Base-by-base conservation (phyloP, 2,113 vertebrate species). In the Opisthocomus hoazin region DNA sequence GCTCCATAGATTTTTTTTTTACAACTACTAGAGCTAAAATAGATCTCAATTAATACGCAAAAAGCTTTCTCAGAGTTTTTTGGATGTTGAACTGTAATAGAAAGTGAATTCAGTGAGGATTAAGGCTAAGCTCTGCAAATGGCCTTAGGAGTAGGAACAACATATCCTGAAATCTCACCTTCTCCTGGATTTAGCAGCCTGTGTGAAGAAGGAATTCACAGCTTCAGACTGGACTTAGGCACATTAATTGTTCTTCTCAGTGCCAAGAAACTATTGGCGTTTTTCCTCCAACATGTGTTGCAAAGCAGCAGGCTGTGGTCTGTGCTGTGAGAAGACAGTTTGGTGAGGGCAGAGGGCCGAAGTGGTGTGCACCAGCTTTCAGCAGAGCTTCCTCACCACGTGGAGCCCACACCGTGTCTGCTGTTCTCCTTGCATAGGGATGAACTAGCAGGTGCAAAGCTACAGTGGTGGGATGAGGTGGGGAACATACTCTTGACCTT, bases 31-130 rank as follows among this genome's bases (percentile, higher is more conserved):
- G 56, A 89, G 69, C 87, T 89, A 94, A 94, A 96, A 94, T 87
- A 96, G 87, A 80, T 83, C 78, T 94, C 89, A 95, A 87, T 94
- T 96, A 96, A 43, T 1, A 19, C 93, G 71, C 27, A 80, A 77
- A 92, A 91, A 92, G 14, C 56, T 94, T 91, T 89, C 77, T 85
- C 36, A 10, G 71, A 36, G 24, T 82, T 94, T 95, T 79, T 83
- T 50, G 48, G 57, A 53, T 63, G 6, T 48, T 65, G 81, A 95
- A 70, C 75, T 90, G n/a, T 77, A 84, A 82, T 60, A 92, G 86
- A 84, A 87, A 32, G 50, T 90, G 93, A 90, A 89, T 89, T 82
- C 51, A 77, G 15, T 32, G 81, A 93, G 69, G 83, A 85, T 94
- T 96, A 93, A 91, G 69, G 77, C 19, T 65, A 75, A 73, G 50